phyloP scores from a whole-genome alignment of 2,113 vertebrate genomes.

The Sturnus vulgaris region DNA sequence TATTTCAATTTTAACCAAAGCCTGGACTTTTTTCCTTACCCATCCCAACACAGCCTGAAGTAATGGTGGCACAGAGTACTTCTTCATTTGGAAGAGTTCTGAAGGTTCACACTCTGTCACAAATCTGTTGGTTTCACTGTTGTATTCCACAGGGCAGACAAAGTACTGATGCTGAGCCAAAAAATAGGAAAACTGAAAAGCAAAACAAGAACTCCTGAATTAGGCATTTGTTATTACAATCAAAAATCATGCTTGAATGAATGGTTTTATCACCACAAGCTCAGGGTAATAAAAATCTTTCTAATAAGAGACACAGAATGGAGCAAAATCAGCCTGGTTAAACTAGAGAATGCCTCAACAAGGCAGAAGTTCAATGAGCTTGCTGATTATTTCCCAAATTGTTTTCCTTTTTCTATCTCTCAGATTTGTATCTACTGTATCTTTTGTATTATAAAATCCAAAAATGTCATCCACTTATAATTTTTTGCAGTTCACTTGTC shows the following conservation, averaged over 20 bases:
- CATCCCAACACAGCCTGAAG: slow-evolving; percentile 75
- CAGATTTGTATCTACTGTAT: background rate
- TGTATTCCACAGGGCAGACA: slow-evolving; percentile 91
- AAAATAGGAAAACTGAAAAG: slow-evolving; percentile 84
- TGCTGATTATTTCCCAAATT: background rate
- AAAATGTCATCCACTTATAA: background rate
- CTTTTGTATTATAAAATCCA: background rate
- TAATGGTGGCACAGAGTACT: slow-evolving; percentile 82
- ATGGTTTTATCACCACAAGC: background rate
- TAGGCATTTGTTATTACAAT: background rate
- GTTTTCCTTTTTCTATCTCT: background rate
- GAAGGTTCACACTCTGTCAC: slow-evolving; percentile 89
- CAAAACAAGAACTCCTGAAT: slow-evolving; percentile 1
- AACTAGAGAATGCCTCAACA: background rate
- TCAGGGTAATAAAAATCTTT: background rate
- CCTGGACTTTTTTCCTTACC: slow-evolving; percentile 67
- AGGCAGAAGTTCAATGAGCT: background rate
- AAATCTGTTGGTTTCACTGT: slow-evolving; percentile 88
- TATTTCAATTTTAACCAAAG: background rate
- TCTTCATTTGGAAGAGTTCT: slow-evolving; percentile 87
- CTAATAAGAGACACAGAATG: background rate
- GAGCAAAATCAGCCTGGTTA: background rate
- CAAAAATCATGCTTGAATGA: background rate
- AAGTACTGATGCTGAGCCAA: slow-evolving; percentile 91
- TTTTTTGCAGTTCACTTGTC: background rate